Base-by-base conservation (phyloP, 2,888 invertebrate species). In the Drosophila suboccidentalis region DNA sequence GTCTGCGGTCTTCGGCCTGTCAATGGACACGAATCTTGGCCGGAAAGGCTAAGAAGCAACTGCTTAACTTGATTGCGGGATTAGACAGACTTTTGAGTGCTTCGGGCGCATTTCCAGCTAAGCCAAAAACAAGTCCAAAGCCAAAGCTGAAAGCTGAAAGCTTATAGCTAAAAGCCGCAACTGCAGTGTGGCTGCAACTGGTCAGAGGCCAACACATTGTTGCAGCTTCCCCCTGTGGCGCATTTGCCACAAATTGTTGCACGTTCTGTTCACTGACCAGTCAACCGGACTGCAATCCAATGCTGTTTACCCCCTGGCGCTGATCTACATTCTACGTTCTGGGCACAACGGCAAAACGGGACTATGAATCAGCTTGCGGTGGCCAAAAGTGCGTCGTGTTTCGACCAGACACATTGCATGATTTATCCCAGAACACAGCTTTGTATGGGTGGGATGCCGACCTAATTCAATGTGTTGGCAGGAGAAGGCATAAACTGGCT, bases 201-300 rank as follows among this genome's bases (percentile, higher is more conserved):
- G 41, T 29, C 58, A 36, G 75, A 41, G 55, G 61, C 53, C 49
- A 55, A 66, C 54, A 43, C 59, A 57, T 44, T 59, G 58, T 22
- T 10, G 54, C 54, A 41, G 73, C 51, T 19, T 17, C 65, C 81
- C 82, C 87, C 87, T 58, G 84, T 71, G 87, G 84, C 74, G 80
- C 44, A 36, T 49, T 63, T 77, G 84, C 84, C 67, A 63, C 82
- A 82, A 86, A 86, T 83, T 83, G 87, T 80, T 83, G 82, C 87
- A 83, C 81, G 83, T 63, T 32, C 10, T 57, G 32, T 41, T 49
- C 63, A 73, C 53, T 73, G 74, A 68, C 78, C 75, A 78, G 63
- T 75, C 67, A 54, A 64, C 67, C 67, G 57, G 26, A 36, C 73
- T 64, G 39, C 75, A 72, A 63, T 77, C 49, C 47, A 54, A 49